phyloP scores from a whole-genome alignment of 2,888 invertebrate species.

The Acanthococcus lagerstroemiae region DNA sequence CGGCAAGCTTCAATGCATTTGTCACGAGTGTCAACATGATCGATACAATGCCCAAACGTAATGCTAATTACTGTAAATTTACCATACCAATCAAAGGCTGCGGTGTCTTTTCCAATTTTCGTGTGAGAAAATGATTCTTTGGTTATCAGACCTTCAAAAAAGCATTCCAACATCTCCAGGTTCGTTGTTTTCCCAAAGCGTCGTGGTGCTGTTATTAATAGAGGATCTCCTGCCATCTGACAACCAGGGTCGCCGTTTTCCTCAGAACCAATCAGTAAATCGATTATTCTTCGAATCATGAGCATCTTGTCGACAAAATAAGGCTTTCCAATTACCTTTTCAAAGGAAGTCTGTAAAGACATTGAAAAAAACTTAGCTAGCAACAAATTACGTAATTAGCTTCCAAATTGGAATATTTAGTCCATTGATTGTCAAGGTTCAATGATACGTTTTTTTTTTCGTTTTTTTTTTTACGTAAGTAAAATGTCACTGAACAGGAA shows the following conservation, averaged over 20 bases:
- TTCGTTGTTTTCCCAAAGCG: neutral
- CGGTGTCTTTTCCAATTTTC: neutral
- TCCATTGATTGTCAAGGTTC: no score
- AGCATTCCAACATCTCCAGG: slow-evolving; percentile 1
- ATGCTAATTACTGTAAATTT: neutral
- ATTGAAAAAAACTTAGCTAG: no score
- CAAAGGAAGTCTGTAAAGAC: neutral
- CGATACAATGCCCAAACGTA: neutral
- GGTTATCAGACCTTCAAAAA: neutral
- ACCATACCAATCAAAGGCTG: neutral
- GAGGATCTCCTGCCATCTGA: neutral
- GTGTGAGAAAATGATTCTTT: neutral
- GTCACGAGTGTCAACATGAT: neutral
- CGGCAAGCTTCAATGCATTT: neutral
- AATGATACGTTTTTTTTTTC: no score
- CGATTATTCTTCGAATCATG: slow-evolving; percentile 4
- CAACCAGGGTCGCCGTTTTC: neutral
- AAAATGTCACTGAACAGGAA: no score
- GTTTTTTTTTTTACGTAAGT: no score
- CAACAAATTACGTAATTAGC: no score
- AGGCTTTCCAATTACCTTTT: neutral
- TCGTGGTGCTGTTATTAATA: neutral
- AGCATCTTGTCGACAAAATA: neutral
- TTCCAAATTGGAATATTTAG: no score
- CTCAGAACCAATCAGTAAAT: neutral